phyloP scores from a whole-genome alignment of 2,113 vertebrate genomes.

The Forbesichthys agassizii region DNA sequence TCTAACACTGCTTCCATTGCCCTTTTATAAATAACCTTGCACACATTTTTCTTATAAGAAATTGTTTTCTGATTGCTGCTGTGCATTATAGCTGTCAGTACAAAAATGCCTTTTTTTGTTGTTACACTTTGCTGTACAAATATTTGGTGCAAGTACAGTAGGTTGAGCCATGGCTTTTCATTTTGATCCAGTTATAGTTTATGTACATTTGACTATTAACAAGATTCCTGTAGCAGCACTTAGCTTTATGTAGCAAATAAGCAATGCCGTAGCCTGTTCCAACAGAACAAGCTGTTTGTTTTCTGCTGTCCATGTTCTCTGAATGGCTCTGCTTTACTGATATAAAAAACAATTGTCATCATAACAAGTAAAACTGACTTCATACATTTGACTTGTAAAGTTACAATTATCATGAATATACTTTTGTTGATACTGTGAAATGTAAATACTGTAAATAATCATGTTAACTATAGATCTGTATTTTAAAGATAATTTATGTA shows the following conservation, averaged over 20 bases:
- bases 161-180: too few species aligned
- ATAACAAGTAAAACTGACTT: background rate
- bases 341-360: background rate
- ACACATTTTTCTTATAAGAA: background rate
- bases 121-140: too few species aligned
- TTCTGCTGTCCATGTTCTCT: conserved; percentile 23
- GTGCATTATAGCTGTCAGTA: conserved; percentile 31
- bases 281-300: conserved; percentile 1
- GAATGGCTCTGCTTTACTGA: conserved; percentile 11
- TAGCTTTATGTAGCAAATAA: conserved; percentile 62
- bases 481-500: conserved; percentile 29
- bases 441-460: conserved; percentile 50
- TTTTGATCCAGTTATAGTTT: too few species aligned
- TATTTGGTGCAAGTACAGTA: too few species aligned
- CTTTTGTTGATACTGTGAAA: conserved; percentile 18
- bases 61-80: conserved; percentile 8
- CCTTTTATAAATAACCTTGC: conserved; percentile 39
- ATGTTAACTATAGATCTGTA: conserved; percentile 30
- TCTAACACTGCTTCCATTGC: conserved; percentile 26
- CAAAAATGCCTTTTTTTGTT: too few species aligned
- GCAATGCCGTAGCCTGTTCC: conserved; percentile 1
- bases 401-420: conserved; percentile 1
- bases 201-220: conserved; percentile 2
- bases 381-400: conserved; percentile 1
- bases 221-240: conserved; percentile 12